A percentile compares a stretch with the other conserved stretches of the same genome.
These are phyloP conservation scores for Brachyalestes nurse DNA, from an alignment of 2,797 vertebrate genomes.

Conservation along the genomic window DNA sequence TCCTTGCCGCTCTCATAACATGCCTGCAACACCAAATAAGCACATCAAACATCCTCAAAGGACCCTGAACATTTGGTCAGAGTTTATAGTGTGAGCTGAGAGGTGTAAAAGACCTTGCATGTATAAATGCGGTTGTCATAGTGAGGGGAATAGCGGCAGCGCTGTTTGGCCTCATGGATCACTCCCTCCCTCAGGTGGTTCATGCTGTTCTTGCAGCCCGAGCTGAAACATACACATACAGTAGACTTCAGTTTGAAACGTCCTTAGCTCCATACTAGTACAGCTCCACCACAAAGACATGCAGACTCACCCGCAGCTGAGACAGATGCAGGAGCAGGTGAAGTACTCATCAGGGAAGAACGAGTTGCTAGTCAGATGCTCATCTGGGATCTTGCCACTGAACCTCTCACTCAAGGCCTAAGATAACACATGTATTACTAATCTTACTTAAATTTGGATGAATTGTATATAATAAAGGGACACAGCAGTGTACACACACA, in stretches of 20 bases:
- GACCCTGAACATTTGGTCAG: not conserved
- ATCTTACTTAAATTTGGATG: no score
- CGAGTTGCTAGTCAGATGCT: slow-evolving; percentile 92
- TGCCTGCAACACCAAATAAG: slow-evolving; percentile 75
- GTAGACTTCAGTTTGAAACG: not conserved
- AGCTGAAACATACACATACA: slow-evolving; percentile 72
- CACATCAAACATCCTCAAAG: slow-evolving; percentile 29
- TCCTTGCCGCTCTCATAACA: slow-evolving; percentile 97
- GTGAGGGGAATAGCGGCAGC: slow-evolving; percentile 94
- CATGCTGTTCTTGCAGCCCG: slow-evolving; percentile 97
- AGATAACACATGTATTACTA: not conserved
- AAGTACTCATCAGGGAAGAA: slow-evolving; percentile 99
- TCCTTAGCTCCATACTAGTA: not conserved
- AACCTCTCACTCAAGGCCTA: slow-evolving; percentile 97
- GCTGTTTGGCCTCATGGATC: slow-evolving; percentile 90
- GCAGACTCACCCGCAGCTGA: slow-evolving; percentile 94
- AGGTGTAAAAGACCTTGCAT: slow-evolving; percentile 85
- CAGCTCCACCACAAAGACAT: not conserved
- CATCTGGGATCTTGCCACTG: slow-evolving; percentile 94
- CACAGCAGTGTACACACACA: no score
- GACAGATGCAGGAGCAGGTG: slow-evolving; percentile 93
- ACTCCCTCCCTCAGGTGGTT: slow-evolving; percentile 95
- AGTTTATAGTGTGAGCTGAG: not conserved
- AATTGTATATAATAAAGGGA: no score
- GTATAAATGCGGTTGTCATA: slow-evolving; percentile 97